These are phyloP conservation scores for Mythimna vitellina DNA, from an alignment of 2,888 invertebrate genomes.

Conservation along the genomic window DNA sequence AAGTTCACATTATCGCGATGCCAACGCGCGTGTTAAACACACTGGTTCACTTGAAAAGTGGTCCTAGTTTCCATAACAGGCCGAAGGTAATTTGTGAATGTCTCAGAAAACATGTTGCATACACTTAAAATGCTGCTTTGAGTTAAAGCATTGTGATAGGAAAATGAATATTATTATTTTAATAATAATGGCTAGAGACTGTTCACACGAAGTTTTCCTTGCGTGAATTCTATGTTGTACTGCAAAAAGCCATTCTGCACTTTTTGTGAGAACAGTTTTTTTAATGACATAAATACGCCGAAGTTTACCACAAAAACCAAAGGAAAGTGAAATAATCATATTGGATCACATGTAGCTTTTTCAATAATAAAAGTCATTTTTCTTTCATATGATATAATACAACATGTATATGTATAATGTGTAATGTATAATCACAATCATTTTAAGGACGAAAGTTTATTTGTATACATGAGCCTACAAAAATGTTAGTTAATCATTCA, in stretches of 20 bases:
- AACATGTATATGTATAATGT: no score
- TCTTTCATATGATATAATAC: no score
- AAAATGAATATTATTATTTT: slow-evolving; percentile 34
- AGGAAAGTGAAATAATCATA: no score
- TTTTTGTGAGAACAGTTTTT: neutral
- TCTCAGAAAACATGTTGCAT: slow-evolving; percentile 19
- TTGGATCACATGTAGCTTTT: no score
- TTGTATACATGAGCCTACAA: no score
- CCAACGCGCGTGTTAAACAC: neutral
- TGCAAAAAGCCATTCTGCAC: neutral
- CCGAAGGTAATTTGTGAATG: slow-evolving; percentile 30
- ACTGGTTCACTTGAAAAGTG: neutral
- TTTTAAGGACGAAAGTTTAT: no score
- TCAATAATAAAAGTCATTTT: no score
- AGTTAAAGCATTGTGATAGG: slow-evolving; percentile 13
- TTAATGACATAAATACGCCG: neutral
- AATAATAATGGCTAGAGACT: slow-evolving; percentile 20
- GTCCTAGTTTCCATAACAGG: neutral
- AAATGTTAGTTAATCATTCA: no score
- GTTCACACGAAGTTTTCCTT: slow-evolving; percentile 12
- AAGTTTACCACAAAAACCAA: neutral
- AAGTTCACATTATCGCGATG: neutral
- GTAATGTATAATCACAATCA: no score
- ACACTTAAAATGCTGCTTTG: slow-evolving; percentile 24
- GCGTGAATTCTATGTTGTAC: slow-evolving; percentile 11